Percentiles rank a stretch among this genome's conserved stretches.
These are phyloP conservation scores for Edolisoma coerulescens DNA, from an alignment of 2,113 vertebrate genomes.

Conservation along the genomic window DNA sequence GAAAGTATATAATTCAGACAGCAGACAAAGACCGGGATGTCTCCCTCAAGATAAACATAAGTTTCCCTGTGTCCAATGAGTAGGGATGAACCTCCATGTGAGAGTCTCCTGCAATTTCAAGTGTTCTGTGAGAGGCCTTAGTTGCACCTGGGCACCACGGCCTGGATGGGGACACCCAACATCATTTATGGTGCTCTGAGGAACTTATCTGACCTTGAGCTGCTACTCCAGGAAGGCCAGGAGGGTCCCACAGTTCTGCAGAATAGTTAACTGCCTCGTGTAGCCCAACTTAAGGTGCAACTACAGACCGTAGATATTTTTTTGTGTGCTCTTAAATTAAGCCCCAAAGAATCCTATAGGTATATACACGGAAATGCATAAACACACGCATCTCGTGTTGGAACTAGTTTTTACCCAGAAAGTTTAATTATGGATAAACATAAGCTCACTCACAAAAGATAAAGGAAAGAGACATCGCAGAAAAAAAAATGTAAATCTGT, in stretches of 20 bases:
- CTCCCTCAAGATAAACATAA: not conserved
- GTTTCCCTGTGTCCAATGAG: not conserved
- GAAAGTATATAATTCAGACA: not conserved
- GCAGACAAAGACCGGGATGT: not conserved
- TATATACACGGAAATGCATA: not conserved
- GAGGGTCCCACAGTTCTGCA: rapidly evolving
- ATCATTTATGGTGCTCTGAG: not conserved
- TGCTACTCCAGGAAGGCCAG: not conserved
- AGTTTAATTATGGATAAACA: not conserved
- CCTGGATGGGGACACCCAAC: not conserved
- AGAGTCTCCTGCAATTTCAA: not conserved
- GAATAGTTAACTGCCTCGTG: not conserved
- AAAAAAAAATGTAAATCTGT: not conserved
- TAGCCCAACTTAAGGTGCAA: not conserved
- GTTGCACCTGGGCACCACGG: not conserved
- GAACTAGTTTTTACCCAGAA: not conserved
- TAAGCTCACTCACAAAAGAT: not conserved
- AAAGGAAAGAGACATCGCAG: not conserved
- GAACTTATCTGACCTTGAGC: not conserved
- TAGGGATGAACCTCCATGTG: not conserved
- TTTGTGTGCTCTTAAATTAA: not conserved
- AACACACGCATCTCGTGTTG: not conserved
- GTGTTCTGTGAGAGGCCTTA: not conserved
- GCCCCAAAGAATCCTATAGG: not conserved
- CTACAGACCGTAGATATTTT: not conserved